Percentiles rank a stretch among this genome's conserved stretches.
phyloP scores from a whole-genome alignment of 2,888 invertebrate genomes.

The Pristionchus entomophagus region DNA sequence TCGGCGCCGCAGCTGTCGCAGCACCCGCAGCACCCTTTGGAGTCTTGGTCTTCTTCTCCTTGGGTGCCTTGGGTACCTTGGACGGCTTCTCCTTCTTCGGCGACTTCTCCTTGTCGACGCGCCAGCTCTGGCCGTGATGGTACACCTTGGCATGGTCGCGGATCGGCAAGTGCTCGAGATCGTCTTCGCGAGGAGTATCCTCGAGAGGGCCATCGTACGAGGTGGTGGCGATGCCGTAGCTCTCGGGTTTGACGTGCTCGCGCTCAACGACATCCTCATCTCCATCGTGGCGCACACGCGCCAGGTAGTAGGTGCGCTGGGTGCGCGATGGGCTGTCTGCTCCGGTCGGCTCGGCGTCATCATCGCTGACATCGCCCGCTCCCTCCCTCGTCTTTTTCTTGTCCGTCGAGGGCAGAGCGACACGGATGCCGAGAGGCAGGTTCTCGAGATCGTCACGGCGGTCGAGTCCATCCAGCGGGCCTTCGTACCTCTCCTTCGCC shows the following conservation, averaged over 20 bases:
- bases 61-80: background rate
- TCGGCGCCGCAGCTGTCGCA: too few relatives aligned
- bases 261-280: slow-evolving; percentile 7
- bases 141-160: slow-evolving; percentile 16
- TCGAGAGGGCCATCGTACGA: slow-evolving; percentile 28
- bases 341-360: background rate
- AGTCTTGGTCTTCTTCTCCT: slow-evolving; percentile 20
- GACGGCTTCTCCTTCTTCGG: slow-evolving; percentile 28
- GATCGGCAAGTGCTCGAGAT: slow-evolving; percentile 3
- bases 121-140: slow-evolving; percentile 8
- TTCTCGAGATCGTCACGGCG: slow-evolving; percentile 31
- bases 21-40: background rate
- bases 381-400: background rate
- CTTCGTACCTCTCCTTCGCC: slow-evolving; percentile 9
- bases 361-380: background rate
- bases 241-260: slow-evolving; percentile 19
- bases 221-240: slow-evolving; percentile 12
- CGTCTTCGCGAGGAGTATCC: slow-evolving; percentile 13
- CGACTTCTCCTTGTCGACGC: slow-evolving; percentile 24
- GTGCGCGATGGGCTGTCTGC: background rate
- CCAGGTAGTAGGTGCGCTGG: slow-evolving; percentile 10
- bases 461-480: slow-evolving; percentile 11
- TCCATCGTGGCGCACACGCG: slow-evolving; percentile 9
- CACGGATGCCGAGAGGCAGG: slow-evolving; percentile 20
- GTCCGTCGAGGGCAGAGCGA: background rate